A percentile compares a stretch with the other conserved stretches of the same genome.
These are phyloP conservation scores for Lepidocolaptes lacrymiger DNA, from an alignment of 2,797 vertebrate genomes.

Conservation along the genomic window DNA sequence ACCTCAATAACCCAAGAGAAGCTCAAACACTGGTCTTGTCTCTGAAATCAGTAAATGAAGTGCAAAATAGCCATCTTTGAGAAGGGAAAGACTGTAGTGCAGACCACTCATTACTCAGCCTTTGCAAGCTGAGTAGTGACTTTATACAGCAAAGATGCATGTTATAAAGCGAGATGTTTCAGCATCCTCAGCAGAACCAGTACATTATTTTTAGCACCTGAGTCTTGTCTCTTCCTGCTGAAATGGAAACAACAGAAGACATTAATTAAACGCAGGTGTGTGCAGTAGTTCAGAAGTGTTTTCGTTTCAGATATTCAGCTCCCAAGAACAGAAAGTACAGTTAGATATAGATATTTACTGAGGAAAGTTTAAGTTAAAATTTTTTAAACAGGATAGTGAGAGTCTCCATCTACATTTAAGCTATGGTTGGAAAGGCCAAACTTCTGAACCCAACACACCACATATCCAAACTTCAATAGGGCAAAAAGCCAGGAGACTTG, in stretches of 20 bases:
- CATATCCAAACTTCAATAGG: not conserved
- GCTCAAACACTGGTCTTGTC: not conserved
- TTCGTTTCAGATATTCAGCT: not conserved
- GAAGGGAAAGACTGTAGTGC: not conserved
- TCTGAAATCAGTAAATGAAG: not conserved
- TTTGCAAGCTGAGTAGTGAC: not conserved
- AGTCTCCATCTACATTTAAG: not conserved
- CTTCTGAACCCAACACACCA: not conserved
- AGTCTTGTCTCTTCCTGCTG: not conserved
- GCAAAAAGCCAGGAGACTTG: not conserved
- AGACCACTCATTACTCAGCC: not conserved
- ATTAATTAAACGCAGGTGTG: not conserved
- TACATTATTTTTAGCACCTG: conserved; percentile 1
- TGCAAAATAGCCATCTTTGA: not conserved
- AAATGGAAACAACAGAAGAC: not conserved
- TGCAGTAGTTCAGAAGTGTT: not conserved
- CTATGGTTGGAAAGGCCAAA: not conserved
- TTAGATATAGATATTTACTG: not conserved
- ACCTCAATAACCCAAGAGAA: not conserved
- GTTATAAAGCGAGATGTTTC: not conserved
- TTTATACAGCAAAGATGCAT: not conserved
- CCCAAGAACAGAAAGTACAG: not conserved
- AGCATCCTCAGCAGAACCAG: not conserved
- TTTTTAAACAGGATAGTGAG: not conserved
- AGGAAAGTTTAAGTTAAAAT: not conserved